A percentile compares a stretch with the other conserved stretches of the same genome.
Evolutionary conservation across 1,140 invertebrate species (phyloP).

Genomic region (Drosophila bocqueti): DNA sequence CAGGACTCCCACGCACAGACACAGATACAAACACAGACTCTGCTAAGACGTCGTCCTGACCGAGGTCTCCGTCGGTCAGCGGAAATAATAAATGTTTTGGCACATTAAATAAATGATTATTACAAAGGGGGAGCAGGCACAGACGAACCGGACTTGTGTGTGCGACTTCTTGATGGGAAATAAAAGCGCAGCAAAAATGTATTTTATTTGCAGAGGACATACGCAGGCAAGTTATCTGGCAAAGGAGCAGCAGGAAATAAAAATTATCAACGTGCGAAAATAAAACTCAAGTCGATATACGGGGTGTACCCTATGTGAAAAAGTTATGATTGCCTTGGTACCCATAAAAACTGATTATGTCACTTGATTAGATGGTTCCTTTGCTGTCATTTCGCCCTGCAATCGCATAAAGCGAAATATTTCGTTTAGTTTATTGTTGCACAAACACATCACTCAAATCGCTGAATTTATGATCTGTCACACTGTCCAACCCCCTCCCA

Average conservation of each 20-base stretch:
- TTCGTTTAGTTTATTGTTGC: slow-evolving; percentile 52
- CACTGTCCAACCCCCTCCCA: neutral
- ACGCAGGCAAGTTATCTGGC: slow-evolving; percentile 26
- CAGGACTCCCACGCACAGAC: slow-evolving; percentile 11
- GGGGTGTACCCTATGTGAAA: slow-evolving; percentile 16
- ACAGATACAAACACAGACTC: neutral
- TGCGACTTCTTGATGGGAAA: slow-evolving; percentile 50
- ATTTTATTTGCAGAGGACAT: slow-evolving; percentile 72
- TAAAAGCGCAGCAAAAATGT: slow-evolving; percentile 69
- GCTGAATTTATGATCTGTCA: slow-evolving; percentile 72
- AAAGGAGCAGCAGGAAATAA: slow-evolving; percentile 59
- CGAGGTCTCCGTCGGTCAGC: slow-evolving; percentile 42
- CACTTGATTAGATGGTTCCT: slow-evolving; percentile 73
- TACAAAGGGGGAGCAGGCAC: slow-evolving; percentile 43
- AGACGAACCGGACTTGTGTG: neutral
- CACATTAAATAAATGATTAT: slow-evolving; percentile 83
- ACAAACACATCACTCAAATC: slow-evolving; percentile 63
- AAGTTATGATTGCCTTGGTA: slow-evolving; percentile 71
- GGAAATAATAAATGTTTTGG: slow-evolving; percentile 76
- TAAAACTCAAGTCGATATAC: slow-evolving; percentile 58
- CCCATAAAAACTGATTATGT: slow-evolving; percentile 75
- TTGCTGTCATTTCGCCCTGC: slow-evolving; percentile 24
- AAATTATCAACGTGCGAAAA: slow-evolving; percentile 81
- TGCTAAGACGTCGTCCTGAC: neutral
- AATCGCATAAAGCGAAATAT: slow-evolving; percentile 51